Base-by-base conservation (phyloP, 2,888 invertebrate genomes). In the Perizoma flavofasciatum region DNA sequence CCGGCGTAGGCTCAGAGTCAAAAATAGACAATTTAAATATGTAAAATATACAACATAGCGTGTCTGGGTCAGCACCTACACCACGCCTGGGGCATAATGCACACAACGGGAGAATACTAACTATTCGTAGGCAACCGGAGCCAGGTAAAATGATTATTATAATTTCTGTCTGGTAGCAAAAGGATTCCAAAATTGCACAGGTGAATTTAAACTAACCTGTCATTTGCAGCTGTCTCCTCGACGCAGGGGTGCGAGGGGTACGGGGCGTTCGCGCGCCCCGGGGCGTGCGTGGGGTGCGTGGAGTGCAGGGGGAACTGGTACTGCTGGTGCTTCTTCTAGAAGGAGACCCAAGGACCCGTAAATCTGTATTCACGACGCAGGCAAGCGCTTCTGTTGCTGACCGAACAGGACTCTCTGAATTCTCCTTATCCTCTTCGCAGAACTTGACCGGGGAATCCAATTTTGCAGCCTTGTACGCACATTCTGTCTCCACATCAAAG, bases 401-500 rank as follows among this genome's bases (percentile, higher is more conserved):
- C 69, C 89, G 74, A 11, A 76, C 75, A 1, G 90, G 88, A 72
- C 87, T 88, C 35, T 72, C 72, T 1, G 83, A 74, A 48, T 85
- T 88, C 61, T 89, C 85, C 54, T 86, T 88, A 66, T 89, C 85
- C 52, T 88, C 89, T 55, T 87, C 90, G 71, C 79, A 78, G 70
- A 92, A 90, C 67, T 89, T 90, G 54, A 90, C 89, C 5, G 91
- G 89, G 10, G 92, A 89, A 60, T 92, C 91, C 66, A 91, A 72
- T 65, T 86, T 88, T 6, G 82, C 77, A 22, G 84, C 77, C 66
- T 87, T 89, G 53, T 84, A 87, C 1, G 84, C 74, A 61, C 88
- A 85, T 72, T 92, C 88, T 55, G 90, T 88, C 58, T 92, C 90
- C 35, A 93, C 83, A 70, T 94, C 94, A 55, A 94, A 92, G 70